Evolutionary conservation across 2,888 invertebrate species (phyloP), one percentile per base, ranked within the genome.

Genomic region (Alviniconcha strummeri): DNA sequence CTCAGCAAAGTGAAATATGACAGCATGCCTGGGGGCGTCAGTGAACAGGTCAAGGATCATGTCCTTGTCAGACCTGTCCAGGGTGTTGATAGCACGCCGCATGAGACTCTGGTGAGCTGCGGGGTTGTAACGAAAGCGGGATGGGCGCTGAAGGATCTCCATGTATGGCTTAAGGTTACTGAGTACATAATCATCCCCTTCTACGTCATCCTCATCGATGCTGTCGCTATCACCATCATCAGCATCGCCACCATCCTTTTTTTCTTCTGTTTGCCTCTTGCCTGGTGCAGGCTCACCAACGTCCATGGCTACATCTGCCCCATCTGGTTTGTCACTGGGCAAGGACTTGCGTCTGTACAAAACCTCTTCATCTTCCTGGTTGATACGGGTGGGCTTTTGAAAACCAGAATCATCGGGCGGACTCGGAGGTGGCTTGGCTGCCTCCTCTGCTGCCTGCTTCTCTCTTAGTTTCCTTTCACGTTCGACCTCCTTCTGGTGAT

Each of bases 1-100:
- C 69, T 80, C 69, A 4, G 80, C 80, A 69, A 80, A 80, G 19
- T 80, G 80, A 64, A 80, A 80, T 17, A 80, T 17, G n/a, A 80
- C 64, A 67, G 52, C 64, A 55, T 80, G 80, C 13, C 17, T 67
- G 54, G 80, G 80, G 4, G 80, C 80, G 56, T 80, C 80, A 55
- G 69, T 69, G 69, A 80, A 60, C 54, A 80, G n/a, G 19, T 80
- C 80, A 52, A 69, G 80, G 1, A 80, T 80, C 69, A 80, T 69
- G 8, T 80, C 80, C 69, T 80, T 80, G 69, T 80, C 80, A 0
- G 36, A 36, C 9, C 52, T 52, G 69, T 52, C 15, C 80, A 80
- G 54, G 55, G 80, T 69, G 69, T 80, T 80, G 69, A 80, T 56
- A 11, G 69, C 67, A 9, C 80, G 67, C 1, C 69, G 36, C 55